Evolutionary conservation across 30 jellyfish, hydroid and myxozoan species (phyloP), one percentile per base, ranked within the genome.

Genomic region (Phacellophora camtschatica): DNA sequence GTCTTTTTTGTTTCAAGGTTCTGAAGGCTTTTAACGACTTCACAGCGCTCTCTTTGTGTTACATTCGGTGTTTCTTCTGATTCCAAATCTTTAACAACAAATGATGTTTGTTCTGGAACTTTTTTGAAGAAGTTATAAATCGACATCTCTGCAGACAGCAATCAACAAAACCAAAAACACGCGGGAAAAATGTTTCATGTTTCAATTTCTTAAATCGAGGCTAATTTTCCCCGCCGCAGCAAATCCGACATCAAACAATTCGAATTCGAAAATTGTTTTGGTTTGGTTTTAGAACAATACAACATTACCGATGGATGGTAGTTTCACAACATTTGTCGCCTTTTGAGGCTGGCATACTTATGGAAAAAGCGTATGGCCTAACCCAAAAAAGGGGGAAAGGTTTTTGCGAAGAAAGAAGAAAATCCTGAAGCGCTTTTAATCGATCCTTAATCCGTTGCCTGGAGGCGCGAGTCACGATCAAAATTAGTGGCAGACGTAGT

Each of bases 341-440:
- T 41, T 54, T 19, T 41, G 83, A 30, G 83, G 83, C 15, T 70
- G 68, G 83, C 69, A 70, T 23, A 31, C 46, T 29, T 70, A 70
- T 48, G 83, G 83, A 24, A 70, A 70, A 50, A 37, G 70, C 23
- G 22, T 27, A 29, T 70, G 83, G 71, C 43, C 43, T 31, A 70
- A 19, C 83, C 70, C 25, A 70, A 70, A 28, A 70, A 45, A 48
- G 66, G 69, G 9, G 50, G 46, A 28, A 43, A 22, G 15, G 48
- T 70, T 3, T 37, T 30, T 70, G 71, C 83, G 23, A 70, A 70
- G 31, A 22, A 45, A 70, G 59, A 46, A n/a, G n/a, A n/a, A n/a
- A n/a, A n/a, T n/a, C n/a, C n/a, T n/a, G n/a, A n/a, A n/a, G n/a
- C n/a, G n/a, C n/a, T n/a, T n/a, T n/a, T n/a, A n/a, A n/a, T n/a